Evolutionary conservation across 2,113 vertebrate genomes (phyloP).

Genomic region (Ellobius talpinus): DNA sequence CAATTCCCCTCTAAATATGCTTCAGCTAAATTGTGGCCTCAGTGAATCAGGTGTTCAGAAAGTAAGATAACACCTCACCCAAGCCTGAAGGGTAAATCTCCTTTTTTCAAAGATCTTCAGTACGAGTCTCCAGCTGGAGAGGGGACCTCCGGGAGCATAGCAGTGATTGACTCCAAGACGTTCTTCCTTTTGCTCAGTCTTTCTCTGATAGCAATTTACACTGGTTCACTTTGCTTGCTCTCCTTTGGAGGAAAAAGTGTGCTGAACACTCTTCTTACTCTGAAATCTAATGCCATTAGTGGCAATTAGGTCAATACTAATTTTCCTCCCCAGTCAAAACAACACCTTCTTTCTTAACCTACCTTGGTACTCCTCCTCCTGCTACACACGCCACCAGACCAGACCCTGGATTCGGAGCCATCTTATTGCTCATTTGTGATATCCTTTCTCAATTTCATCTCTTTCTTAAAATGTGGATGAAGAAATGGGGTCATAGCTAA

Average conservation of each 20-base stretch:
- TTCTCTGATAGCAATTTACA: conserved; percentile 62
- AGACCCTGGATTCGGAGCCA: neutral
- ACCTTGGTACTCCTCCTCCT: neutral
- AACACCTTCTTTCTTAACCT: neutral
- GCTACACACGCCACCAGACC: neutral
- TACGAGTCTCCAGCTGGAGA: neutral
- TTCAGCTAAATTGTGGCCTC: neutral
- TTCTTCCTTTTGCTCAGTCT: neutral
- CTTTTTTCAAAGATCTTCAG: neutral
- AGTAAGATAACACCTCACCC: neutral
- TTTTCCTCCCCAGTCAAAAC: conserved; percentile 43
- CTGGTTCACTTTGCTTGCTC: conserved; percentile 52
- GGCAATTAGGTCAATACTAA: conserved; percentile 13
- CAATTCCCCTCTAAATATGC: conserved; percentile 29
- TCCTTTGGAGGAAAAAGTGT: conserved; percentile 51
- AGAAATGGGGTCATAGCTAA: neutral
- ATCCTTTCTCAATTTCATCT: neutral
- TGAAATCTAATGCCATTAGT: conserved; percentile 53
- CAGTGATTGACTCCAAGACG: neutral
- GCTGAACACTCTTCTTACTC: conserved; percentile 46
- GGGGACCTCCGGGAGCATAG: neutral
- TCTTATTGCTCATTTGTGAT: neutral
- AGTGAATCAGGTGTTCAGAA: neutral
- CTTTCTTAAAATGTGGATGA: neutral
- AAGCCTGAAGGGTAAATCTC: neutral